Conservation (phyloP, 1,140 invertebrate species). For the Pogonomyrmex barbatus region DNA sequence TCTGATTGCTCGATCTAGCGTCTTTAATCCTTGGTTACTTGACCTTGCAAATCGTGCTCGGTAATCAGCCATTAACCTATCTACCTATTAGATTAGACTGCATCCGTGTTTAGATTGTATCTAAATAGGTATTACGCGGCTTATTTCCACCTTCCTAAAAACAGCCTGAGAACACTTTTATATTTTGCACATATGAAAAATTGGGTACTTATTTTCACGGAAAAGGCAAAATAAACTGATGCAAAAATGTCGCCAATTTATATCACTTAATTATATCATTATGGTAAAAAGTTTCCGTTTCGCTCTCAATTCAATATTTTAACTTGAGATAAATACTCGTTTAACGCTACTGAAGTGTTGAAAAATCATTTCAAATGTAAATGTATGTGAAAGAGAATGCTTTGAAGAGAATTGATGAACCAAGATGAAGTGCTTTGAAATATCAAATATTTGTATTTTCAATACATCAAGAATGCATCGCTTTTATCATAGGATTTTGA, state of each 20-base stretch:
- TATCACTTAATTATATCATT: background rate
- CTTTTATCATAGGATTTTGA: background rate
- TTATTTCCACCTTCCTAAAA: background rate
- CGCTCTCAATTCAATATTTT: background rate
- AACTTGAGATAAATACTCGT: background rate
- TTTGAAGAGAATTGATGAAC: background rate
- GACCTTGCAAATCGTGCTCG: slow-evolving; percentile 22
- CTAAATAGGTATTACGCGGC: slow-evolving; percentile 26
- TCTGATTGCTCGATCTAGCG: slow-evolving; percentile 36
- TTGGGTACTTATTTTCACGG: background rate
- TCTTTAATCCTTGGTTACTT: slow-evolving; percentile 34
- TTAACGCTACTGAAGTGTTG: background rate
- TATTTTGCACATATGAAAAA: background rate
- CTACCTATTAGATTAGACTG: slow-evolving; percentile 42
- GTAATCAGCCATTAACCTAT: slow-evolving; percentile 42
- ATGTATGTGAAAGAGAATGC: background rate
- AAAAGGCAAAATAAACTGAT: background rate
- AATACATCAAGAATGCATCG: no score
- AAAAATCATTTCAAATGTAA: background rate
- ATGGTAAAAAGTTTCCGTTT: background rate
- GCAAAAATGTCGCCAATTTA: background rate
- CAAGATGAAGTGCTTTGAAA: background rate
- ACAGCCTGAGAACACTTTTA: background rate
- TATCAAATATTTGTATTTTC: background rate
- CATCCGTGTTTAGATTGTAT: slow-evolving; percentile 38